phyloP scores from a whole-genome alignment of 2,797 vertebrate genomes.

The Silurus aristotelis region DNA sequence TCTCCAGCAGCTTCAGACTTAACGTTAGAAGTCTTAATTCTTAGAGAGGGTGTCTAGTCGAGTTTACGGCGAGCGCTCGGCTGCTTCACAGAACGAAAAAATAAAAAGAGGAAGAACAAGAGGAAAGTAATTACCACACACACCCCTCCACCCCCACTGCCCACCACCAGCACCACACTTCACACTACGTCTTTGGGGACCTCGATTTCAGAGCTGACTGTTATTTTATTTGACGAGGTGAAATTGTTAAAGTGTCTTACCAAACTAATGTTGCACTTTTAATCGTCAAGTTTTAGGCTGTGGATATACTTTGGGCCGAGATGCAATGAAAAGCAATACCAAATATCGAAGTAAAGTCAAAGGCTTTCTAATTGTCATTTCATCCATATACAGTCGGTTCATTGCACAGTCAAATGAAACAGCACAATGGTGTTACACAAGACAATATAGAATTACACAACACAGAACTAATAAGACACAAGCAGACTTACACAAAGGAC shows the following conservation, averaged over 20 bases:
- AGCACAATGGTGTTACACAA: no score
- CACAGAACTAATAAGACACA: no score
- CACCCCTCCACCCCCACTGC: no score
- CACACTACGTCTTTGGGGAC: not conserved
- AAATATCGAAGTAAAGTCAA: no score
- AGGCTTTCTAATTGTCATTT: no score
- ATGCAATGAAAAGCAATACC: not conserved
- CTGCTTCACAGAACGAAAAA: not conserved
- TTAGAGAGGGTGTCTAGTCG: not conserved
- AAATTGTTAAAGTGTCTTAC: not conserved
- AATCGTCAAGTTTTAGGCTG: not conserved
- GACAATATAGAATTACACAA: no score
- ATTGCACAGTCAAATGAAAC: no score
- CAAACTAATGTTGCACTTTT: not conserved
- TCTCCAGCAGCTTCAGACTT: not conserved
- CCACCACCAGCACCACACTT: no score
- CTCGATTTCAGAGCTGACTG: not conserved
- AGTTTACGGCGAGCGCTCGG: not conserved
- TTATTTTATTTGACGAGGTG: not conserved
- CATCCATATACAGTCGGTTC: no score
- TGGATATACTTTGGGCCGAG: not conserved
- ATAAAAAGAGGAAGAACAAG: constrained; percentile 19
- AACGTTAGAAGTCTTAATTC: no score
- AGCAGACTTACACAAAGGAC: no score
- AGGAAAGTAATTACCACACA: not conserved